Conservation (phyloP, 2,797 vertebrate species). For the Hoplostethus mediterraneus region DNA sequence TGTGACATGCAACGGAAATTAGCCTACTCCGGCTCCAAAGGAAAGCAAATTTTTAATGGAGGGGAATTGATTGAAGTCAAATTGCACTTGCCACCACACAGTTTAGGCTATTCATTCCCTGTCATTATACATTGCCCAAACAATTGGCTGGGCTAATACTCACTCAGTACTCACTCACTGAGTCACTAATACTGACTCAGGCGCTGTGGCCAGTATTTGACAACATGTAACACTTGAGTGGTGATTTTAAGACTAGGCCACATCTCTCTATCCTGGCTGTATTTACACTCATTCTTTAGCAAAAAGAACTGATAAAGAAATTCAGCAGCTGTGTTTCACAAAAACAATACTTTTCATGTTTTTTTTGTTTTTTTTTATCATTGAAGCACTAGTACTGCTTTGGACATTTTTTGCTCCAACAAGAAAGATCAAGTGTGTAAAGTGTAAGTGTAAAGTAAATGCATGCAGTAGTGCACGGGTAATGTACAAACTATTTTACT, state of each 20-base stretch:
- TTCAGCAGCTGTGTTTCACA: background rate
- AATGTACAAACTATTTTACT: too few species aligned
- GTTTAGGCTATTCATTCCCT: background rate
- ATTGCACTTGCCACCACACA: background rate
- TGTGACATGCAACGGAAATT: background rate
- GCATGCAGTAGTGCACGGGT: too few species aligned
- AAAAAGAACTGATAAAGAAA: background rate
- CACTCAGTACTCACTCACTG: too few species aligned
- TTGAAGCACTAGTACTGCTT: background rate
- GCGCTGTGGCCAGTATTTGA: background rate
- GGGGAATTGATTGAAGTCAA: too few species aligned
- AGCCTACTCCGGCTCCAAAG: too few species aligned
- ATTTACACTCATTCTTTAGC: background rate
- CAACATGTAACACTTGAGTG: background rate
- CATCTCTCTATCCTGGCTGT: background rate
- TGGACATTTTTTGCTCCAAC: background rate
- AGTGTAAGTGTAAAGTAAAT: background rate
- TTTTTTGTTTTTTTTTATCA: background rate
- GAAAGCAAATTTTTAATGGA: background rate
- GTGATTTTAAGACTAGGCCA: background rate
- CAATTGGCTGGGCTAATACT: background rate
- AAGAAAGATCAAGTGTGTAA: too few species aligned
- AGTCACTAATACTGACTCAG: too few species aligned
- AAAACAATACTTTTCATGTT: background rate
- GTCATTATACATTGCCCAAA: background rate